These are phyloP conservation scores for Microcaecilia unicolor DNA, from an alignment of 2,797 vertebrate species.

Conservation along the genomic window DNA sequence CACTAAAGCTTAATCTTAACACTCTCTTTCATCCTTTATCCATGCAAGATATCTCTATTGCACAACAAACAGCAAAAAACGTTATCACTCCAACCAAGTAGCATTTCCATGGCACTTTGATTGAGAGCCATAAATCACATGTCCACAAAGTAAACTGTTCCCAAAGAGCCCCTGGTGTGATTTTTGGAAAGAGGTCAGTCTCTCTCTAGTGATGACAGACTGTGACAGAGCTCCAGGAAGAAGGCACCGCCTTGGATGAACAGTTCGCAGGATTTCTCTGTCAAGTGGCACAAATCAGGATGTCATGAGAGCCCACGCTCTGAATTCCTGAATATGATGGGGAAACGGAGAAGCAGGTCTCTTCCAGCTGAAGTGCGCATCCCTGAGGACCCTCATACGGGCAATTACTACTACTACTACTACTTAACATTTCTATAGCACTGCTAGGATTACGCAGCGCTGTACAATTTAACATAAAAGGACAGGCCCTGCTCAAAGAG, in stretches of 20 bases:
- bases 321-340: slow-evolving; percentile 1
- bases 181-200: slow-evolving; percentile 9
- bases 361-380: neutral
- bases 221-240: slow-evolving; percentile 5
- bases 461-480: no score
- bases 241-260: neutral
- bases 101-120: no score
- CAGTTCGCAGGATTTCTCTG: neutral
- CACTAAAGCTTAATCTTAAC: no score
- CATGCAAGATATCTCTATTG: no score
- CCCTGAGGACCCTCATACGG: neutral
- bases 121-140: no score
- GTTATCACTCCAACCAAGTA: no score
- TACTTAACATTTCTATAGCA: no score
- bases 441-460: no score
- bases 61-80: no score
- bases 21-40: no score
- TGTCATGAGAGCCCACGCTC: neutral
- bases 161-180: neutral
- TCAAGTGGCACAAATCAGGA: neutral
- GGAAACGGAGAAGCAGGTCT: slow-evolving; percentile 1
- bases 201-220: slow-evolving; percentile 10
- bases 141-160: neutral
- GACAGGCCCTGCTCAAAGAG: no score
- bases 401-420: no score